These are phyloP conservation scores for Syrphus vitripennis DNA, from an alignment of 2,888 invertebrate species.

Conservation along the genomic window DNA sequence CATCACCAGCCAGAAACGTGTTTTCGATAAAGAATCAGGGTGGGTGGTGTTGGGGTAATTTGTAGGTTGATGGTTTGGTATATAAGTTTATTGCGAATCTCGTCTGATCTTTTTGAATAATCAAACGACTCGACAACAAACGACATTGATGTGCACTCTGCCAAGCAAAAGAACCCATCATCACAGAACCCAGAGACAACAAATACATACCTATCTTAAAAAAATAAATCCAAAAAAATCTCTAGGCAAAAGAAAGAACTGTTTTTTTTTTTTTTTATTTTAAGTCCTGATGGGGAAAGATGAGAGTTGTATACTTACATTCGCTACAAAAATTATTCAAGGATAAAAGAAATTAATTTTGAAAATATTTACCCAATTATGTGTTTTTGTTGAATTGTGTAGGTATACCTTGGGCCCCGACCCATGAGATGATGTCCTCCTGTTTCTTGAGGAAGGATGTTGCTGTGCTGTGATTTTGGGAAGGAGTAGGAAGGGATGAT, in stretches of 20 bases:
- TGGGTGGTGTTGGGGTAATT: background rate
- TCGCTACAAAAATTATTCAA: conserved; percentile 53
- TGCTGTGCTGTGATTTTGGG: background rate
- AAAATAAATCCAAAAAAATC: conserved; percentile 13
- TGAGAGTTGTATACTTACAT: conserved; percentile 28
- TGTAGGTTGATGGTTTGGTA: background rate
- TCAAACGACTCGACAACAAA: conserved; percentile 57
- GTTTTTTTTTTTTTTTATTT: too few species aligned
- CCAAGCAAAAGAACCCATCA: conserved; percentile 18
- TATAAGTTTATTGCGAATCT: conserved; percentile 56
- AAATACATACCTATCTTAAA: background rate
- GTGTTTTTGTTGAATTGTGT: conserved; percentile 62
- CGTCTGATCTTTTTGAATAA: conserved; percentile 67
- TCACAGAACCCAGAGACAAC: too few species aligned
- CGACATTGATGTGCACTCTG: conserved; percentile 51
- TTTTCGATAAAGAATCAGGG: background rate
- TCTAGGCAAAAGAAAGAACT: conserved; percentile 23
- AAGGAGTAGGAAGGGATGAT: conserved; percentile 7
- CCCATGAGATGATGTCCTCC: background rate
- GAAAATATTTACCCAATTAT: conserved; percentile 71
- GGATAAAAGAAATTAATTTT: conserved; percentile 70
- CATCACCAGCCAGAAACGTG: background rate
- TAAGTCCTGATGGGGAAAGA: background rate
- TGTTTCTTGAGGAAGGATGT: background rate
- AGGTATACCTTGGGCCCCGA: conserved; percentile 3